Conservation (phyloP, 1,140 invertebrate genomes). For the Sycophaga agraensis region DNA sequence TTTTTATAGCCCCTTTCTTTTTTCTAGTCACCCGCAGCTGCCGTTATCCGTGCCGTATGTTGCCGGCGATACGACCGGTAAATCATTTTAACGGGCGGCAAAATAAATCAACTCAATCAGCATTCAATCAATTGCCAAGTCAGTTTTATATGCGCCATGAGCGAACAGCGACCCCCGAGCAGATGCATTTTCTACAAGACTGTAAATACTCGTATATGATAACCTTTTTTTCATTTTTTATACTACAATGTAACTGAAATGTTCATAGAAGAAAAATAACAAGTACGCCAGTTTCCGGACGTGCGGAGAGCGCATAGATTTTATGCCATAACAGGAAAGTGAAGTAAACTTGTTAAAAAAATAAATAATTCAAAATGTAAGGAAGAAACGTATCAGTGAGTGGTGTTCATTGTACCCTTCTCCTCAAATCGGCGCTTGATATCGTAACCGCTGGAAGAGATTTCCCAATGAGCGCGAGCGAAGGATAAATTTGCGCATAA, state of each 20-base stretch:
- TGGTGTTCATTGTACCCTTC: too few relatives aligned
- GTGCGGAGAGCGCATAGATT: background rate
- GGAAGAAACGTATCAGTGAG: background rate
- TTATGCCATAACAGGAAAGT: conserved; percentile 16
- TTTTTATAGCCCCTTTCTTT: background rate
- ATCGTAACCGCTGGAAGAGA: too few relatives aligned
- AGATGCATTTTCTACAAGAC: background rate
- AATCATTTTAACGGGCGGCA: background rate
- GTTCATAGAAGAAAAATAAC: background rate
- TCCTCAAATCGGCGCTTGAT: too few relatives aligned
- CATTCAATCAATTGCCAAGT: background rate
- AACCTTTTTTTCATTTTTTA: background rate
- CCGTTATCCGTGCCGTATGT: background rate
- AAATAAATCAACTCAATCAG: background rate
- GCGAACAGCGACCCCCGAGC: background rate
- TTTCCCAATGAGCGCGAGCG: too few relatives aligned
- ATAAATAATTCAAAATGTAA: conserved; percentile 16
- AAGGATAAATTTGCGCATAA: too few relatives aligned
- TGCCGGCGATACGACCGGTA: background rate
- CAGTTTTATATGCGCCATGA: background rate
- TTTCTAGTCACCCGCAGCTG: conserved; percentile 8
- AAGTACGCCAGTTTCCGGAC: too few relatives aligned
- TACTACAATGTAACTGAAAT: background rate
- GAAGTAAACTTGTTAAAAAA: conserved; percentile 25
- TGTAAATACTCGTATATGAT: conserved; percentile 13